These are phyloP conservation scores for Drosophila lacteicornis DNA, from an alignment of 1,140 invertebrate genomes.

Conservation along the genomic window DNA sequence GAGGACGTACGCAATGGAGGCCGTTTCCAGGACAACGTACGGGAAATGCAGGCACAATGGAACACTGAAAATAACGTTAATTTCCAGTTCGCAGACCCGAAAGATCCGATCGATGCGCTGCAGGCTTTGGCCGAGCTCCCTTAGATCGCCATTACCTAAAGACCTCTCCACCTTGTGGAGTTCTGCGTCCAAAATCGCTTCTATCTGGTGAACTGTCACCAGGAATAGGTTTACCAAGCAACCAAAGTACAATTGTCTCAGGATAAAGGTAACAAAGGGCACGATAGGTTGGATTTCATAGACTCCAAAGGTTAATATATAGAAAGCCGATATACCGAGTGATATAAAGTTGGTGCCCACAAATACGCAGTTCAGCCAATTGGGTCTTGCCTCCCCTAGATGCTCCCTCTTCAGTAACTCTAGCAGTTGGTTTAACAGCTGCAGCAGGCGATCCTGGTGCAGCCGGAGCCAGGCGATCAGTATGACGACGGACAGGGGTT, in stretches of 20 bases:
- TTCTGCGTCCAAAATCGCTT: neutral
- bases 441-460: neutral
- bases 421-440: neutral
- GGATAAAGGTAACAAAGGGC: neutral
- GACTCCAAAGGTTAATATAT: too few relatives aligned
- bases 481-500: neutral
- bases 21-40: constrained; percentile 4
- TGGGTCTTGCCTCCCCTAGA: neutral
- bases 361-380: neutral
- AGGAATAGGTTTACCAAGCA: neutral
- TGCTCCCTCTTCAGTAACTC: neutral
- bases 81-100: neutral
- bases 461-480: constrained; percentile 7
- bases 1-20: neutral
- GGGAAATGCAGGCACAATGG: neutral
- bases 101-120: neutral
- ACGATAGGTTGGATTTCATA: rapidly evolving
- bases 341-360: neutral
- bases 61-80: constrained; percentile 5
- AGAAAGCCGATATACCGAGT: rapidly evolving
- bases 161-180: neutral
- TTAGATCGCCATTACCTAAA: neutral
- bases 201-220: constrained; percentile 6
- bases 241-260: constrained; percentile 3
- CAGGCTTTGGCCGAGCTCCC: neutral